Conservation (phyloP, 2,113 vertebrate species). For the Chloropsis hardwickii region DNA sequence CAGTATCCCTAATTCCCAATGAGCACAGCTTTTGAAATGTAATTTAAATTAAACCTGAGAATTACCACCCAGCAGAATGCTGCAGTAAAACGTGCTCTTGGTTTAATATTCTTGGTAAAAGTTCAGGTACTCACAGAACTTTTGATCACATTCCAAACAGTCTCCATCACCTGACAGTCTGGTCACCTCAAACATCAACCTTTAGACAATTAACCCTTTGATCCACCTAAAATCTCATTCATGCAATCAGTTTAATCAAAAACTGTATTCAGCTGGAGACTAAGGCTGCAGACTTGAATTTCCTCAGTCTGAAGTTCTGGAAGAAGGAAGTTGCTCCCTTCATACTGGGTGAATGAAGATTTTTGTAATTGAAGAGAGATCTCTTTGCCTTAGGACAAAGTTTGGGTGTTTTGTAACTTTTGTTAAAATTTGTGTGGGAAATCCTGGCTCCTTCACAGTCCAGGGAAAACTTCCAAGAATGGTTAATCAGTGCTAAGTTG, state of each 20-base stretch:
- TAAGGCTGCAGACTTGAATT: neutral
- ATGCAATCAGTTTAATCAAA: neutral
- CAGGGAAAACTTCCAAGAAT: neutral
- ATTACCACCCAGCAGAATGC: neutral
- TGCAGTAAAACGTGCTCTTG: neutral
- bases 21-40: neutral
- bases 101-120: too few relatives aligned
- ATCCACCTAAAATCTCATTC: neutral
- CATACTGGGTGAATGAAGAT: neutral
- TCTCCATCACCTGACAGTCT: neutral
- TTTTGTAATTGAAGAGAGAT: neutral
- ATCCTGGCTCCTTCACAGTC: neutral
- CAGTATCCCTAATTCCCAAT: neutral
- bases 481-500: neutral
- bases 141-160: neutral
- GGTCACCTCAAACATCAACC: neutral
- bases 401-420: neutral
- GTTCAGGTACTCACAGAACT: neutral
- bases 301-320: neutral
- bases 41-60: neutral
- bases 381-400: neutral
- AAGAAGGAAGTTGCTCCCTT: neutral
- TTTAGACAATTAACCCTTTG: neutral
- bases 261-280: neutral
- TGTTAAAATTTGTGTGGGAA: neutral